phyloP scores from a whole-genome alignment of 1,140 invertebrate species.

The Phocides pigmalion region DNA sequence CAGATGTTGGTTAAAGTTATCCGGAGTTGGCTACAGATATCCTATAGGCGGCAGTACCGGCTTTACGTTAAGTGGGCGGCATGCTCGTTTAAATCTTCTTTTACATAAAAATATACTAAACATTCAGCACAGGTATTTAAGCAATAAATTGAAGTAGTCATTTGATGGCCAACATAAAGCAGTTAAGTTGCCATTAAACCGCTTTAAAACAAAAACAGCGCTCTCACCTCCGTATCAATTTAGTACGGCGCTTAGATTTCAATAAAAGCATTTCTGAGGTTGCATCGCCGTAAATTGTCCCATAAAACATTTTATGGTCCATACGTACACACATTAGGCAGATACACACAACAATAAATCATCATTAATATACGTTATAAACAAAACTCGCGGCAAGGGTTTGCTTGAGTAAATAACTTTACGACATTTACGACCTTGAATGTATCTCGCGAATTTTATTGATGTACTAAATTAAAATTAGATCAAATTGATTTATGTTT shows the following conservation, averaged over 20 bases:
- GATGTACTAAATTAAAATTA: slow-evolving; percentile 61
- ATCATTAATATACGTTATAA: slow-evolving; percentile 73
- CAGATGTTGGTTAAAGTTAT: too few species aligned
- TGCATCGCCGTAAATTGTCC: slow-evolving; percentile 69
- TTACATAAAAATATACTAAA: too few species aligned
- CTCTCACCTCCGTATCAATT: slow-evolving; percentile 56
- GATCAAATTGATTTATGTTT: slow-evolving; percentile 63
- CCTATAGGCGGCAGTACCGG: too few species aligned
- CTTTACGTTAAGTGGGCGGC: too few species aligned
- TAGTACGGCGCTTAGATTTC: slow-evolving; percentile 73
- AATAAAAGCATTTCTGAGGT: slow-evolving; percentile 75
- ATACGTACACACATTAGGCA: slow-evolving; percentile 77
- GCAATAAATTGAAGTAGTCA: slow-evolving; percentile 7
- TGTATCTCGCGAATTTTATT: slow-evolving; percentile 71
- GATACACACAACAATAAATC: slow-evolving; percentile 77
- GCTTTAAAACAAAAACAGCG: slow-evolving; percentile 19
- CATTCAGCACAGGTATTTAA: too few species aligned
- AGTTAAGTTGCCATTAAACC: slow-evolving; percentile 23
- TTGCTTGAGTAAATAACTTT: slow-evolving; percentile 69
- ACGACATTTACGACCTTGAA: slow-evolving; percentile 69
- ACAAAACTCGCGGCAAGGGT: slow-evolving; percentile 63
- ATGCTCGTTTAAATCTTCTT: too few species aligned
- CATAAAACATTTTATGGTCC: slow-evolving; percentile 78
- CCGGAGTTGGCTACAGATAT: too few species aligned
- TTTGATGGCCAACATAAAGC: slow-evolving; percentile 12